These are phyloP conservation scores for Menidia beryllina DNA, from an alignment of 2,113 vertebrate genomes.

Conservation along the genomic window DNA sequence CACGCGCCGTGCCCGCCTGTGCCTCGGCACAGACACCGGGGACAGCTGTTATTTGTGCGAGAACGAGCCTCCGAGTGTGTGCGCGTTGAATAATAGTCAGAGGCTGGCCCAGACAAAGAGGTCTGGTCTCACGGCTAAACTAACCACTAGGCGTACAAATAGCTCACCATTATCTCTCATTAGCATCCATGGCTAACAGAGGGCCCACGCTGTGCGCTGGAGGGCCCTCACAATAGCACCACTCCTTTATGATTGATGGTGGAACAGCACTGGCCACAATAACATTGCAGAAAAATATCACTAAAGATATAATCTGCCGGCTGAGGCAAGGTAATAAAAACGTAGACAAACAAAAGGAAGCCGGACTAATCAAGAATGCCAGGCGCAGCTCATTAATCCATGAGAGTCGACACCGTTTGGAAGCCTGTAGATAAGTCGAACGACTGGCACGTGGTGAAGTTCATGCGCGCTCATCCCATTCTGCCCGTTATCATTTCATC, in stretches of 20 bases:
- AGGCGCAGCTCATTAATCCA: conserved; percentile 73
- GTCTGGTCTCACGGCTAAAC: conserved; percentile 54
- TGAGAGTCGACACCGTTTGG: conserved; percentile 32
- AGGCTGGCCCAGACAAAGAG: conserved; percentile 57
- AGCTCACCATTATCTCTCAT: conserved; percentile 75
- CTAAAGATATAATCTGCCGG: conserved; percentile 63
- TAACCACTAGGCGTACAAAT: conserved; percentile 70
- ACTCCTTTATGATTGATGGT: conserved; percentile 73
- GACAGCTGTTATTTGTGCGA: conserved; percentile 4
- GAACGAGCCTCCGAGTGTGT: not conserved
- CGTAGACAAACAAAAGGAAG: conserved; percentile 68
- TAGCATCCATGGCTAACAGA: conserved; percentile 78
- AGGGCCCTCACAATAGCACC: conserved; percentile 68
- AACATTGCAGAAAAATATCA: conserved; percentile 49
- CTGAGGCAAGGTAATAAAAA: conserved; percentile 58
- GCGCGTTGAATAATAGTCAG: conserved; percentile 54
- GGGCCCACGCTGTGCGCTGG: conserved; percentile 57
- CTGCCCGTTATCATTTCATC: conserved; percentile 63
- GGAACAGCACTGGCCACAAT: conserved; percentile 65
- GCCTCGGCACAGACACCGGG: not conserved
- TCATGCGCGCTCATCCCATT: conserved; percentile 38
- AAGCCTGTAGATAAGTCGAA: conserved; percentile 58
- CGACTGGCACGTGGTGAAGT: conserved; percentile 53
- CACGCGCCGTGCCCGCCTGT: conserved; percentile 28
- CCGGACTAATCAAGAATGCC: conserved; percentile 67